phyloP scores from a whole-genome alignment of 1,140 invertebrate genomes.

The Artemia franciscana region DNA sequence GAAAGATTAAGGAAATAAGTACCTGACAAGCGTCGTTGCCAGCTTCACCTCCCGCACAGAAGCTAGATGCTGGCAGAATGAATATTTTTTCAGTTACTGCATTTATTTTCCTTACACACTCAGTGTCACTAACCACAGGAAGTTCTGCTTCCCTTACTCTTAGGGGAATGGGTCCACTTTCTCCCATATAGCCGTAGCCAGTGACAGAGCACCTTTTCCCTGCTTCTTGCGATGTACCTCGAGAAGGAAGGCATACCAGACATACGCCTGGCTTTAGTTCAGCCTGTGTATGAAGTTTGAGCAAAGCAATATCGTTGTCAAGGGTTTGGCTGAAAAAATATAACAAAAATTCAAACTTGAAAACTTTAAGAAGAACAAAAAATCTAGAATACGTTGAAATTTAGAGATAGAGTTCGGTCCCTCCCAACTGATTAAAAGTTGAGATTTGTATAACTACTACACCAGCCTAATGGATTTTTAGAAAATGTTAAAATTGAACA shows the following conservation, averaged over 20 bases:
- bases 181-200: constrained; percentile 80
- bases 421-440: no score
- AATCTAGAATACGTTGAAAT: no score
- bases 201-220: constrained; percentile 75
- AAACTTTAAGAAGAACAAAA: no score
- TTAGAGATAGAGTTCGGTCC: no score
- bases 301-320: constrained; percentile 80
- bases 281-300: constrained; percentile 73
- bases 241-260: constrained; percentile 60
- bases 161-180: constrained; percentile 72
- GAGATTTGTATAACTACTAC: no score
- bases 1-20: no score
- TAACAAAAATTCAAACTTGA: no score
- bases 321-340: constrained; percentile 82
- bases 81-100: constrained; percentile 82
- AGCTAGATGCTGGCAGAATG: constrained; percentile 64
- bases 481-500: no score
- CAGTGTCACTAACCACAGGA: constrained; percentile 73
- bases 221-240: constrained; percentile 57
- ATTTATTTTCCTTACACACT: constrained; percentile 75
- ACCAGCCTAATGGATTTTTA: no score
- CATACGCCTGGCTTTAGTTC: constrained; percentile 62
- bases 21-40: constrained; percentile 83
- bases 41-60: constrained; percentile 74
- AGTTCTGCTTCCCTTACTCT: constrained; percentile 68